Evolutionary conservation across 2,113 vertebrate genomes (phyloP).

Genomic region (Hylia prasina): DNA sequence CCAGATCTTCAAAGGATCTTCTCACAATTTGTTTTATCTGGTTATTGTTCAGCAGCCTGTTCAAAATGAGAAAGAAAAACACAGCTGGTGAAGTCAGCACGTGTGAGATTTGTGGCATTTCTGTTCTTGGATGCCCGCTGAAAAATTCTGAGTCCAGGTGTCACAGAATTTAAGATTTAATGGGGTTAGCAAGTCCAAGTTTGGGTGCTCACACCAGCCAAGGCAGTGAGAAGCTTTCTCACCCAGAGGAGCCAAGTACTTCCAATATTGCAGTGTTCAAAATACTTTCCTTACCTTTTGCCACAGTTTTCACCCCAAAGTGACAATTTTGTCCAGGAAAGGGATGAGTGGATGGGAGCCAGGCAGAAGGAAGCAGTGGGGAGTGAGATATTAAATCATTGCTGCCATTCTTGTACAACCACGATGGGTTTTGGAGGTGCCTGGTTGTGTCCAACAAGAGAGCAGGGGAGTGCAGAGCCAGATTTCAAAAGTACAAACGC

Average conservation of each 20-base stretch:
- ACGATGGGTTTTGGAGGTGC: accelerated
- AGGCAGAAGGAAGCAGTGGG: not conserved
- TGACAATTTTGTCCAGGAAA: not conserved
- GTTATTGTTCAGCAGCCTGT: conserved; percentile 72
- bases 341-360: not conserved
- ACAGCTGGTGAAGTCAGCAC: not conserved
- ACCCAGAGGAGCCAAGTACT: not conserved
- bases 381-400: not conserved
- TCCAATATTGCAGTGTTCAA: not conserved
- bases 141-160: not conserved
- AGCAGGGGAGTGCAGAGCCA: not conserved
- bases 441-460: not conserved
- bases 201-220: not conserved
- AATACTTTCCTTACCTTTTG: not conserved
- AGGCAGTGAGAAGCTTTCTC: not conserved
- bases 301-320: not conserved
- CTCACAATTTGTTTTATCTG: conserved; percentile 53
- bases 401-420: not conserved
- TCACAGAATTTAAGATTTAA: not conserved
- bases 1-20: conserved; percentile 63
- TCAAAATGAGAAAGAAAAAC: not conserved
- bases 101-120: not conserved
- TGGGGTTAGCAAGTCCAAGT: not conserved
- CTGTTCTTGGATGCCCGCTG: not conserved
- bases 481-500: not conserved